A percentile compares a stretch with the other conserved stretches of the same genome.
These are phyloP conservation scores for Cheirogaleus major DNA, from an alignment of 2,797 vertebrate genomes.

Conservation along the genomic window DNA sequence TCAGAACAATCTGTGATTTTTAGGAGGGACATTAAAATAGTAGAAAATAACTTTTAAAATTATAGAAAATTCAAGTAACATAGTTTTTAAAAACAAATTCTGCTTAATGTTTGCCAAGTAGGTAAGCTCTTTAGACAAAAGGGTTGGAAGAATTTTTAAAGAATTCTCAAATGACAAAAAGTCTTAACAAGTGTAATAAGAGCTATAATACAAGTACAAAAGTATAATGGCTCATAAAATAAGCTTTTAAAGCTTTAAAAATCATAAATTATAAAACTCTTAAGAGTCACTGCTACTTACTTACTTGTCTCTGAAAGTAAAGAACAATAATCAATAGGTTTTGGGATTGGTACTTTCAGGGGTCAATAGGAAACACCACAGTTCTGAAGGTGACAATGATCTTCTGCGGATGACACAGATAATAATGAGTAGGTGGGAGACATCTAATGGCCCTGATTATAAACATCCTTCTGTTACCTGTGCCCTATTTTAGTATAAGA, in stretches of 20 bases:
- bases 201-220: not conserved
- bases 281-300: not conserved
- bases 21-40: not conserved
- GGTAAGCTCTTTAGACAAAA: not conserved
- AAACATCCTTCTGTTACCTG: not conserved
- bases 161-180: not conserved
- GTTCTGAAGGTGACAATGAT: not conserved
- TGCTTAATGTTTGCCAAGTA: conserved; percentile 18
- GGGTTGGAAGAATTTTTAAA: not conserved
- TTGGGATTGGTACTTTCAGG: not conserved
- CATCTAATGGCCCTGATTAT: conserved; percentile 14
- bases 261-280: not conserved
- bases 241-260: conserved; percentile 3
- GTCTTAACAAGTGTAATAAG: conserved; percentile 1
- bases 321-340: not conserved
- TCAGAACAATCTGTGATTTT: conserved; percentile 41
- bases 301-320: not conserved
- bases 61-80: conserved; percentile 16
- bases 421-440: conserved; percentile 17
- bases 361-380: not conserved
- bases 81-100: conserved; percentile 33
- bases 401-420: not conserved
- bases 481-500: not conserved
- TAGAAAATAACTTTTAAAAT: conserved; percentile 42
- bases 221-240: not conserved